Evolutionary conservation across 2,888 invertebrate species (phyloP), one percentile per base, ranked within the genome.

Genomic region (Thereva unica): DNA sequence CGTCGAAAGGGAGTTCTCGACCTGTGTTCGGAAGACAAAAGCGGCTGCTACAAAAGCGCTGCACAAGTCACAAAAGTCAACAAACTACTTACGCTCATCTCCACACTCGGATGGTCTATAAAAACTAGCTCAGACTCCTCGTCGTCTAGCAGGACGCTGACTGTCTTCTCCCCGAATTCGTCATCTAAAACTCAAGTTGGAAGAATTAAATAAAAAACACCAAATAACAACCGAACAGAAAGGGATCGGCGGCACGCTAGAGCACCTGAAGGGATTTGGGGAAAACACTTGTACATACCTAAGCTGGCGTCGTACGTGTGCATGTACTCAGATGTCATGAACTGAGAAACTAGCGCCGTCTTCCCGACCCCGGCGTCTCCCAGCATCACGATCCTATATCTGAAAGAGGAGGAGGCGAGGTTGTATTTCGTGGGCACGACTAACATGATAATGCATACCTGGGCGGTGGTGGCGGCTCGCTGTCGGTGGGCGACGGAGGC

Each of bases 281-380:
- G 9, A 23, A 23, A 59, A 49, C 52, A 66, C 23, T 23, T 23
- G 23, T 23, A 82, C 86, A 88, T 82, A 93, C 93, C 93, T 77
- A 93, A 82, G 76, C 93, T 94, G 1, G 93, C 92, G 77, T 95
- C 95, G 79, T 95, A 95, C 0, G 95, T 94, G 81, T 95, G 94
- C 89, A 95, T 93, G 77, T 95, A 95, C 76, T 95, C 95, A 71
- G 94, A 94, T 40, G 95, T 95, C 92, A 94, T 94, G 78, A 96
- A 95, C 78, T 96, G 95, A 0, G 91, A 91, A 1, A 94, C 93
- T 37, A 96, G 83, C 1, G 95, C 92, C 0, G 93, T 92, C 82
- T 95, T 96, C 3, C 96, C 95, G 10, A 94, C 94, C 0, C 93
- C 93, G 0, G 92, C 87, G 74, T 92, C 92, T 0, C 90, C 93